Evolutionary conservation across 2,888 invertebrate genomes (phyloP), one percentile per base, ranked within the genome.

Genomic region (Machimus atricapillus): DNA sequence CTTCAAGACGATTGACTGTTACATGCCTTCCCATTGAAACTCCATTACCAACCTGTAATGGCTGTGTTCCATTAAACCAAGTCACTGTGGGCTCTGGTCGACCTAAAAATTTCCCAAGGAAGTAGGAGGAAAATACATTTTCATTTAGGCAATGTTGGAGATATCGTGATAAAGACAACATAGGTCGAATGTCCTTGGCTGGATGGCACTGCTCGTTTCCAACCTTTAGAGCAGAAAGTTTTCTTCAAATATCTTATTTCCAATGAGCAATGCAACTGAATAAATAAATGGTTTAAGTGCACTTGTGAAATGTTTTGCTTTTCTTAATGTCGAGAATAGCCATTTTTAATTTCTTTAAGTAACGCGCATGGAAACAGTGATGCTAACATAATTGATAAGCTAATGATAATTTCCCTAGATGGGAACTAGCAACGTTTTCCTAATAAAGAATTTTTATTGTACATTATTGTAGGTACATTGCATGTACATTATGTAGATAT

Each of bases 31-130:
- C 95, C 89, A 95, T 95, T 89, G 94, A 94, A 89, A 95, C 95
- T 43, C 95, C 95, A 88, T 95, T 94, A 89, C 96, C 96, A 89
- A 96, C 96, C 52, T 95, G 94, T 40, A 96, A 93, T 89, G 95
- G 94, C 86, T 95, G 95, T 90, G 96, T 95, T 91, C 96, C 96
- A 90, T 96, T 95, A 90, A 96, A 94, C 97, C 97, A 97, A 89
- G 95, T 95, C n/a, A 97, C 96, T n/a, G 95, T 95, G 7, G 97
- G 97, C 19, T 95, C 95, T 74, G 97, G 97, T 76, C 96, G 96
- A 88, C 97, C 97, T 97, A 93, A 52, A 89, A 89, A 76, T 46
- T 66, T 58, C 87, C 66, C 23, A 78, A 73, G 40, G 27, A 74
- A 40, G 14, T 8, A 86, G 85, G 2, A 56, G 66, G 12, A 87